Conservation (phyloP, 2,797 vertebrate species). For the Crenuchus spilurus region DNA sequence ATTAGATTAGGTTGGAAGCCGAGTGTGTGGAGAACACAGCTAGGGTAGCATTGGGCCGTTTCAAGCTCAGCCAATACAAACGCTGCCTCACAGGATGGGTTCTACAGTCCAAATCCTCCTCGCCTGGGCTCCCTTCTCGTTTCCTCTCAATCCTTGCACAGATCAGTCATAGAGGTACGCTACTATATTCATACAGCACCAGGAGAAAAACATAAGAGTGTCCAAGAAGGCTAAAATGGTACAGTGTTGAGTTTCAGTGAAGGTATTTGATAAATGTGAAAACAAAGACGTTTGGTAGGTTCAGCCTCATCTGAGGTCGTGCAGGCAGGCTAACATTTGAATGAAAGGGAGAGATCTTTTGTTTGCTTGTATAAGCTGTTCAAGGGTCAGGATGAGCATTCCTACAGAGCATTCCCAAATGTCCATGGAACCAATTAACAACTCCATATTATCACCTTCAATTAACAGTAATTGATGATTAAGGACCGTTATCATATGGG, state of each 20-base stretch:
- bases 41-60: conserved; percentile 39
- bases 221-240: conserved; percentile 57
- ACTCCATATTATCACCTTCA: too few species aligned
- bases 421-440: too few species aligned
- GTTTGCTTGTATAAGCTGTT: conserved; percentile 59
- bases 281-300: conserved; percentile 60
- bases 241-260: conserved; percentile 46
- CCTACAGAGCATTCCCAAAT: too few species aligned
- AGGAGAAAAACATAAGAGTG: conserved; percentile 54
- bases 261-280: conserved; percentile 60
- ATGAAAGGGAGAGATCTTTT: conserved; percentile 53
- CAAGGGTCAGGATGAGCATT: too few species aligned
- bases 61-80: conserved; percentile 56
- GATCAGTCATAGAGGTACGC: background rate
- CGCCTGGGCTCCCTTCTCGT: conserved; percentile 8
- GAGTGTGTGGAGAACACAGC: conserved; percentile 27
- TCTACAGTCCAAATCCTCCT: conserved; percentile 17
- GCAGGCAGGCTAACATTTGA: conserved; percentile 67
- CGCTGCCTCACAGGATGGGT: conserved; percentile 16
- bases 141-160: conserved; percentile 21
- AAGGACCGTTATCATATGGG: too few species aligned
- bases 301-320: conserved; percentile 60
- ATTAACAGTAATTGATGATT: too few species aligned
- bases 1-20: conserved; percentile 39
- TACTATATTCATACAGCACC: conserved; percentile 38